Evolutionary conservation across 53 echinoderm and acorn worm genomes (phyloP).

Genomic region (Astropecten irregularis): DNA sequence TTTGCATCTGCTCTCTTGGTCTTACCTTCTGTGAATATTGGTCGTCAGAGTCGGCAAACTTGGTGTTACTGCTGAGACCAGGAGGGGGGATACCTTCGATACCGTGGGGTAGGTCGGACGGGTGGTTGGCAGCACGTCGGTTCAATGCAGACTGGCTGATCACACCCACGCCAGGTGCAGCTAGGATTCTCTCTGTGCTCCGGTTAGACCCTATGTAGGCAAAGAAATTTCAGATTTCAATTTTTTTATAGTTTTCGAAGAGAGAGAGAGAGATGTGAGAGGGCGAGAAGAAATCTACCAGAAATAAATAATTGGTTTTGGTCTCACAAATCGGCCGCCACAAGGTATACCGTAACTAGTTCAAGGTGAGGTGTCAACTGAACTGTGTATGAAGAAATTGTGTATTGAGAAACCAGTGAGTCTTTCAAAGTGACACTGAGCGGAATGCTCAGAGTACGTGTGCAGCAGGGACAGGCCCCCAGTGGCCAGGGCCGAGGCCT

Average conservation of each 20-base stretch:
- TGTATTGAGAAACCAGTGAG: too few species aligned
- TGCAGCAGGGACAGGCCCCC: too few species aligned
- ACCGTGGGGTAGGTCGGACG: conserved; percentile 61
- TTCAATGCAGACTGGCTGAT: conserved; percentile 72
- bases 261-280: background rate
- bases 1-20: too few species aligned
- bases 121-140: conserved; percentile 15
- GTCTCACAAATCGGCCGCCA: too few species aligned
- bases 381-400: too few species aligned
- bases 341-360: too few species aligned
- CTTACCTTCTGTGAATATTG: conserved; percentile 61
- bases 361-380: too few species aligned
- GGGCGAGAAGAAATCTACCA: too few species aligned
- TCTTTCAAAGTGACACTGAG: too few species aligned
- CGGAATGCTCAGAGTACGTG: too few species aligned
- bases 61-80: conserved; percentile 59
- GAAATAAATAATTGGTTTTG: too few species aligned
- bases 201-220: conserved; percentile 3
- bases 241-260: background rate
- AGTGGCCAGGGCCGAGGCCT: too few species aligned
- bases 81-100: conserved; percentile 85
- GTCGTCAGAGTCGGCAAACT: conserved; percentile 74
- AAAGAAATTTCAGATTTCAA: background rate
- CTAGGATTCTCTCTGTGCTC: conserved; percentile 64
- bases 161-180: conserved; percentile 86